phyloP scores from a whole-genome alignment of 2,797 vertebrate species.

The Lerista edwardsae region DNA sequence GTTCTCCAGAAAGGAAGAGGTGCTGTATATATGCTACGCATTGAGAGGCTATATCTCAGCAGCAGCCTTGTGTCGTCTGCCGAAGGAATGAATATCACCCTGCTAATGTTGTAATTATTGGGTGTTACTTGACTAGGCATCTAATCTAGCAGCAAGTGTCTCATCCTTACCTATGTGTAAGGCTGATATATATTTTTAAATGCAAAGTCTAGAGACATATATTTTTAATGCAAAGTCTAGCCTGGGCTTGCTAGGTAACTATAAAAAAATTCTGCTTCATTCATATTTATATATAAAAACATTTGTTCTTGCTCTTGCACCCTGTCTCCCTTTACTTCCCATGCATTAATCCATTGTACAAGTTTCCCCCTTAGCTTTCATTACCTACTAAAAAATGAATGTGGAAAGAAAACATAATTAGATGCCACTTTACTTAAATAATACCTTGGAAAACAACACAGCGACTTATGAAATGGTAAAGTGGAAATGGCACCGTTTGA shows the following conservation, averaged over 20 bases:
- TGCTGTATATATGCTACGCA: background rate
- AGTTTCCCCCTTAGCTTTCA: conserved; percentile 58
- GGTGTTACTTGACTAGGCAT: conserved; percentile 26
- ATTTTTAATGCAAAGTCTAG: conserved; percentile 3
- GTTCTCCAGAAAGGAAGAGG: background rate
- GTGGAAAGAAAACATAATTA: conserved; percentile 72
- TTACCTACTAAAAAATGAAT: conserved; percentile 64
- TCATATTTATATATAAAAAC: conserved; percentile 34
- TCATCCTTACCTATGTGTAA: conserved; percentile 30
- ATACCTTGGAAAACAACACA: conserved; percentile 62
- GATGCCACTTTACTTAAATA: conserved; percentile 74
- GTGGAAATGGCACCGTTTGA: conserved; percentile 52
- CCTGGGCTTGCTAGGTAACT: conserved; percentile 8
- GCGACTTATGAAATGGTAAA: conserved; percentile 59
- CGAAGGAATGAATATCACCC: conserved; percentile 30
- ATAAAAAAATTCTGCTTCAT: conserved; percentile 5
- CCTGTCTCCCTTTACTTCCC: conserved; percentile 61
- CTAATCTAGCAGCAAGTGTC: conserved; percentile 7
- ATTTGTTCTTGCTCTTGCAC: background rate
- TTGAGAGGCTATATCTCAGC: background rate
- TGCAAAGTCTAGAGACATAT: background rate
- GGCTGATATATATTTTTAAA: conserved; percentile 5
- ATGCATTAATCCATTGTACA: conserved; percentile 54
- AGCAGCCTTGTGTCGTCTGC: conserved; percentile 18
- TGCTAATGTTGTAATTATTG: conserved; percentile 52